These are phyloP conservation scores for Drosophila subsilvestris DNA, from an alignment of 2,888 invertebrate genomes.

Conservation along the genomic window DNA sequence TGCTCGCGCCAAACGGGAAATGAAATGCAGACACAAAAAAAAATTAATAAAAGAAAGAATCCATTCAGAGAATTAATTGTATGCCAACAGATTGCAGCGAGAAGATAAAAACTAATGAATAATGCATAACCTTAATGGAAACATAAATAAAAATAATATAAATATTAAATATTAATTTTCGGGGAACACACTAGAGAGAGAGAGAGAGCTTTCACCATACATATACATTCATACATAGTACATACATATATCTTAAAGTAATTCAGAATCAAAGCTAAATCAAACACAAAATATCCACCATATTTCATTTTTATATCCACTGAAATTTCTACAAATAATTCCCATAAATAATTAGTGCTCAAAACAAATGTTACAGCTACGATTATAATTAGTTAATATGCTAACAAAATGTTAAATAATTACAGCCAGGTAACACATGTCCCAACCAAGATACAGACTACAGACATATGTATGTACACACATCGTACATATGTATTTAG, in stretches of 20 bases:
- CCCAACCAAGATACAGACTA: neutral
- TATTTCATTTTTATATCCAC: too few relatives aligned
- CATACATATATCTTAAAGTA: neutral
- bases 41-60: neutral
- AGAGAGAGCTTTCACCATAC: too few relatives aligned
- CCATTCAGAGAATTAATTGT: neutral
- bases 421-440: neutral
- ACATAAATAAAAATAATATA: neutral
- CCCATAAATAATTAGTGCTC: too few relatives aligned
- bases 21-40: neutral
- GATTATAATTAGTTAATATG: neutral
- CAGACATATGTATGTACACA: neutral
- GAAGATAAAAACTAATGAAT: constrained; percentile 1
- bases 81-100: too few relatives aligned
- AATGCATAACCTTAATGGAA: neutral
- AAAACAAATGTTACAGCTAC: too few relatives aligned
- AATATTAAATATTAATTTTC: too few relatives aligned
- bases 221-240: neutral
- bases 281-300: too few relatives aligned
- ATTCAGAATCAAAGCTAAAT: neutral
- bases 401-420: neutral
- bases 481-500: too few relatives aligned
- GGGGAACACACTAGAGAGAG: too few relatives aligned
- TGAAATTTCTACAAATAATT: too few relatives aligned
- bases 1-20: constrained; percentile 17